Conservation (phyloP, 2,113 vertebrate species). For the Copsychus sechellarum region DNA sequence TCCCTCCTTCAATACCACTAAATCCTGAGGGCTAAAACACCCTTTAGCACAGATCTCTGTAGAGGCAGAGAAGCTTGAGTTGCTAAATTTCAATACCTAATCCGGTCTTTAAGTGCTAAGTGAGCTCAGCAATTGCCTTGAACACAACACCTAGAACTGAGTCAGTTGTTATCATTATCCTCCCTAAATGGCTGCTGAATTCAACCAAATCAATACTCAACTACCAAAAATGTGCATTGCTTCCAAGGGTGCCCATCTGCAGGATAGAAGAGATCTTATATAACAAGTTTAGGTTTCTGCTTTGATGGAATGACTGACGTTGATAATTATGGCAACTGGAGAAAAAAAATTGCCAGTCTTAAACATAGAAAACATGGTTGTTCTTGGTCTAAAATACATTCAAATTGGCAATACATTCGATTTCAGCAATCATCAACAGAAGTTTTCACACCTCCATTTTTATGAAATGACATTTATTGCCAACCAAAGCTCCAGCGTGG, state of each 20-base stretch:
- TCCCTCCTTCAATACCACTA: background rate
- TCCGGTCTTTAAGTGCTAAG: background rate
- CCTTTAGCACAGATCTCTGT: background rate
- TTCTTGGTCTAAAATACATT: background rate
- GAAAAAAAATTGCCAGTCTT: background rate
- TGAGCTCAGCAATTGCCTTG: background rate
- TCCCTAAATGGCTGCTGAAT: background rate
- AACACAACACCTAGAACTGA: background rate
- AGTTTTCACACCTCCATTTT: slow-evolving; percentile 24
- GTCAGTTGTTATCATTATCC: background rate
- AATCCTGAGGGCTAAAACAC: background rate
- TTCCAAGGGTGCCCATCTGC: background rate
- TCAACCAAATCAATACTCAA: background rate
- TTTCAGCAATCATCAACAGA: background rate
- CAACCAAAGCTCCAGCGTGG: background rate
- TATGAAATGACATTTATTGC: slow-evolving; percentile 21
- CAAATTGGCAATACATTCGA: background rate
- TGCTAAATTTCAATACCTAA: slow-evolving; percentile 7
- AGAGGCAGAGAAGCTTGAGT: background rate
- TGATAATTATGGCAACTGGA: background rate
- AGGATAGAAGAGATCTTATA: background rate
- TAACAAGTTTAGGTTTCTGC: background rate
- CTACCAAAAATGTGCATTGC: background rate
- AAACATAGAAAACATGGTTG: background rate
- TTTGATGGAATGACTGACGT: background rate